Percentiles rank a stretch among this genome's conserved stretches.
Evolutionary conservation across 2,888 invertebrate species (phyloP).

Genomic region (Dusona sp.): DNA sequence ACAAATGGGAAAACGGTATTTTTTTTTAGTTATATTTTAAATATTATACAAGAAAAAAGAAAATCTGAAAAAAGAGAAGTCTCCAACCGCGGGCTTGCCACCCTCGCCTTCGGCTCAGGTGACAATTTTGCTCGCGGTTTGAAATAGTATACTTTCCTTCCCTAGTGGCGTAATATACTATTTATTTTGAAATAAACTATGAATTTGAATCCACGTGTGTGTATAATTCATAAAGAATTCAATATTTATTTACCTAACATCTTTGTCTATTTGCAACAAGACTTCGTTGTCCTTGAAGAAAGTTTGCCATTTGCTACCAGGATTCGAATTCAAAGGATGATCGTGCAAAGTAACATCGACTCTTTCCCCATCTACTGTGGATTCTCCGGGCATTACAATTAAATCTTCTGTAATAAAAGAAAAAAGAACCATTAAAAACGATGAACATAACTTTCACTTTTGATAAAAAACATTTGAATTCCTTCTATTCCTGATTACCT

Average conservation of each 20-base stretch:
- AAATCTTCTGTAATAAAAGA: conserved; percentile 89
- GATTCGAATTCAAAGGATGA: conserved; percentile 97
- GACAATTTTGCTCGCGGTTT: no score
- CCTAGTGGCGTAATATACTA: no score
- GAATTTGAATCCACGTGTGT: background rate
- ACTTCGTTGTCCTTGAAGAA: conserved; percentile 99
- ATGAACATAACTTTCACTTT: background rate
- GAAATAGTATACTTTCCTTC: no score
- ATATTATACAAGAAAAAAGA: background rate
- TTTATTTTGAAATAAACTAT: no score
- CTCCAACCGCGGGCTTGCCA: no score
- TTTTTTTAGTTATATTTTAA: no score
- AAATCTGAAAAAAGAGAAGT: no score
- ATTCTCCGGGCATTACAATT: conserved; percentile 92
- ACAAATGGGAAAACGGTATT: no score
- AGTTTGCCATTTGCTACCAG: conserved; percentile 97
- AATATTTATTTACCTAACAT: conserved; percentile 88
- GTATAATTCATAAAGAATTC: background rate
- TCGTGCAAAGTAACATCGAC: conserved; percentile 88
- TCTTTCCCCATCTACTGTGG: conserved; percentile 86
- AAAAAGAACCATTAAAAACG: background rate
- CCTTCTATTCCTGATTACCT: conserved; percentile 84
- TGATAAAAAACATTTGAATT: background rate
- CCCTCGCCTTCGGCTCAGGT: no score
- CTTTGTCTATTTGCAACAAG: conserved; percentile 98